phyloP scores from a whole-genome alignment of 2,888 invertebrate genomes.

The Steinernema carpocapsae region DNA sequence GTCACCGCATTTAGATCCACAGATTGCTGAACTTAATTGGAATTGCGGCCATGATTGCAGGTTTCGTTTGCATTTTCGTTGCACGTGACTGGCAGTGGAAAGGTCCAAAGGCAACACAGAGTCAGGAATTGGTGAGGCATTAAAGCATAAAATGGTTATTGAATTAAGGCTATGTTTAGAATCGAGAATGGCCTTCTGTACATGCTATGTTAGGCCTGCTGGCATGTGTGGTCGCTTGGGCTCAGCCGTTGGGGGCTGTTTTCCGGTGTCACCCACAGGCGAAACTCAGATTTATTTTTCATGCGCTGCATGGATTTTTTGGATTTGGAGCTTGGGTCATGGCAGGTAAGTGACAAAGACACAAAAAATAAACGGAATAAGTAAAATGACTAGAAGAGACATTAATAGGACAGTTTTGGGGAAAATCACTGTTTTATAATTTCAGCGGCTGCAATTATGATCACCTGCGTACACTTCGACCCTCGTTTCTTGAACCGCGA shows the following conservation, averaged over 20 bases:
- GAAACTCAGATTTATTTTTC: constrained; percentile 49
- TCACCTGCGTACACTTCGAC: constrained; percentile 50
- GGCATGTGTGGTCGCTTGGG: constrained; percentile 55
- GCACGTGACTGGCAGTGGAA: constrained; percentile 52
- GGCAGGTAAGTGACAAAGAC: constrained; percentile 39
- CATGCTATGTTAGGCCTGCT: constrained; percentile 54
- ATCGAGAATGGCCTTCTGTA: constrained; percentile 48
- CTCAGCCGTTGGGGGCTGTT: constrained; percentile 53
- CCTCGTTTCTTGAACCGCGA: constrained; percentile 47
- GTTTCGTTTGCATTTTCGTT: constrained; percentile 53
- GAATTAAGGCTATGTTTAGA: constrained; percentile 41
- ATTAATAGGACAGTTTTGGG: too few species aligned
- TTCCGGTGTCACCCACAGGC: constrained; percentile 49
- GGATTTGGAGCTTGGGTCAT: constrained; percentile 48
- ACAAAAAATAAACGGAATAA: too few species aligned
- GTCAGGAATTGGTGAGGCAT: constrained; percentile 3
- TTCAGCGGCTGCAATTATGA: constrained; percentile 50
- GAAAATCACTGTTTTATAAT: too few species aligned
- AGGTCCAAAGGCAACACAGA: constrained; percentile 46
- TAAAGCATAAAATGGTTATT: neutral
- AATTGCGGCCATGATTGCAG: constrained; percentile 48
- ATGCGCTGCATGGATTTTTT: constrained; percentile 52
- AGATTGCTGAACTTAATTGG: constrained; percentile 53
- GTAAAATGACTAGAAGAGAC: too few species aligned
- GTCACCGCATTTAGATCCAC: constrained; percentile 51